These are phyloP conservation scores for Alethe castanea DNA, from an alignment of 2,113 vertebrate genomes.

Conservation along the genomic window DNA sequence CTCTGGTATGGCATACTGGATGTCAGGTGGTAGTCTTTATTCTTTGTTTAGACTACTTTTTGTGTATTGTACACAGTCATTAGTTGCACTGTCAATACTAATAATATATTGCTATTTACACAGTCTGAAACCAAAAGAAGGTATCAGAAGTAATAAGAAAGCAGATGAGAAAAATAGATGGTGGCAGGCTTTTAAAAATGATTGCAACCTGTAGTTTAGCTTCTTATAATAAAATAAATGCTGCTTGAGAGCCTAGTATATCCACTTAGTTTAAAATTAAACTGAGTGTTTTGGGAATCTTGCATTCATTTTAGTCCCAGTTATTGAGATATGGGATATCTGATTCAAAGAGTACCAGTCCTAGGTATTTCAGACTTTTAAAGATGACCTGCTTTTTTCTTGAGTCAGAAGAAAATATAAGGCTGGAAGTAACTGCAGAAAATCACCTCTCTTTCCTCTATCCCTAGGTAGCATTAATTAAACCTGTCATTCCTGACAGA, in stretches of 20 bases:
- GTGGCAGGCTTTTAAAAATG: neutral
- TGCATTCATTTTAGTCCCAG: neutral
- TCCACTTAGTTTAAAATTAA: neutral
- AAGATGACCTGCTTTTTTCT: neutral
- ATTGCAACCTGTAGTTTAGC: neutral
- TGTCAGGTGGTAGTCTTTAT: neutral
- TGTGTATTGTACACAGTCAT: neutral
- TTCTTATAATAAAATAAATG: neutral
- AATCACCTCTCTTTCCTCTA: neutral
- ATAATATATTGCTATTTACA: neutral
- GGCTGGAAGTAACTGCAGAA: neutral
- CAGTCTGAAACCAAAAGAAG: neutral
- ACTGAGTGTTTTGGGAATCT: neutral
- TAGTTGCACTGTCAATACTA: neutral
- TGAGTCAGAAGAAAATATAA: neutral
- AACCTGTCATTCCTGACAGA: neutral
- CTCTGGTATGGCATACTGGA: neutral
- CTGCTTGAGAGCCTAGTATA: neutral
- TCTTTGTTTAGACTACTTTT: neutral
- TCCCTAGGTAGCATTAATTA: neutral
- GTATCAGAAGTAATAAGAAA: neutral
- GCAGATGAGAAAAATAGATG: neutral
- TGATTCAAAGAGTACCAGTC: neutral
- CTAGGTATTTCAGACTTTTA: neutral
- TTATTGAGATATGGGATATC: accelerated